Base-by-base conservation (phyloP, 2,797 vertebrate genomes). In the Otolemur crassicaudatus region DNA sequence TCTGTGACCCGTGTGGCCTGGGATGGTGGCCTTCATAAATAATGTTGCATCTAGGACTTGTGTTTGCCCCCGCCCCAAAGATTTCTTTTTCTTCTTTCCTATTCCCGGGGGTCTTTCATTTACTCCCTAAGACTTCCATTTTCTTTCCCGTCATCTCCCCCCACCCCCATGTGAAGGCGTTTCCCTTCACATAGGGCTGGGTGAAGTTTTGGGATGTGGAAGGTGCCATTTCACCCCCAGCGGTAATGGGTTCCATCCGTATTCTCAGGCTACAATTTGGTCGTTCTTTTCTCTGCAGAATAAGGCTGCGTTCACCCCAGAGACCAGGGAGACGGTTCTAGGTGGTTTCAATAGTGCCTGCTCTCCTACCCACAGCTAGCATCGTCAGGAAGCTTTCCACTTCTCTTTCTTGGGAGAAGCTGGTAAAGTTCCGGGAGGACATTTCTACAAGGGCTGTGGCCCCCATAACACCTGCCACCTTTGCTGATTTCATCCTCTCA, bases 151-250 rank as follows among this genome's bases (percentile, higher is more conserved):
- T 40, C 29, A 5, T 46, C 16, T 2, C 40, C 40, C 40, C 40
- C 40, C 40, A 4, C 40, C 19, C 73, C 4, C 1, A 37, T 0
- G 4, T 43, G 4, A 49, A 53, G 29, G 4, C 1, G 5, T 61
- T 75, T 87, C 43, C 9, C 2, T 63, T 34, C 46, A 34, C 9
- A 4, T 79, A 37, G 37, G 4, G 56, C 53, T 63, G 14, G 43
- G 10, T 58, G 8, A 20, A 46, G 14, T 29, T 67, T 34, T 25
- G 9, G 27, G 31, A 2, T 29, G 4, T 20, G 31, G 5, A 5
- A 13, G 16, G 14, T 88, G 9, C 16, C 43, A 56, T 14, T 37
- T 58, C 7, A 73, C n/a, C 8, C 27, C 13, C 40, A 83, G n/a
- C 17, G 43, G 56, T 3, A 76, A n/a, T 70, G 5, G n/a, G 9